Percentiles rank a stretch among this genome's conserved stretches.
phyloP scores from a whole-genome alignment of 2,797 vertebrate species.

The Clarias pachynema region DNA sequence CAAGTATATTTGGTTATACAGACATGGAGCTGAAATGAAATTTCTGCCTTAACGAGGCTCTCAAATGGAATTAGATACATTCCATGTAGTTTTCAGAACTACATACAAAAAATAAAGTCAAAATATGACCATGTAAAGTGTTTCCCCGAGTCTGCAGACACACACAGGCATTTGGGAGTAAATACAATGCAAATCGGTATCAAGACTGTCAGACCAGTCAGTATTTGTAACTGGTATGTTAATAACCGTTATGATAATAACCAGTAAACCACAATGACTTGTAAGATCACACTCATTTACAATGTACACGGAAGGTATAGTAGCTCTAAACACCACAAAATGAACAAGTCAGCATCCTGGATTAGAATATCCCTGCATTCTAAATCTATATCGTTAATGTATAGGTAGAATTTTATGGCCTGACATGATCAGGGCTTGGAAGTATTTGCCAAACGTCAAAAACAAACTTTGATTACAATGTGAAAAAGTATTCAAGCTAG shows the following conservation, averaged over 20 bases:
- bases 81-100: background rate
- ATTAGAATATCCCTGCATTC: background rate
- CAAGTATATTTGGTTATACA: background rate
- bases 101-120: background rate
- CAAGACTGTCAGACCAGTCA: background rate
- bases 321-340: background rate
- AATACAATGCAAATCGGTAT: background rate
- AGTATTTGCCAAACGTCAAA: background rate
- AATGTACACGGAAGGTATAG: background rate
- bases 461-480: background rate
- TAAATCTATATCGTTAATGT: background rate
- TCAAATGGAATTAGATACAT: background rate
- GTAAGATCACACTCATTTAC: background rate
- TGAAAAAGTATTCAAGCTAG: background rate
- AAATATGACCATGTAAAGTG: background rate
- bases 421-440: background rate
- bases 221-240: background rate
- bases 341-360: background rate
- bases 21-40: background rate
- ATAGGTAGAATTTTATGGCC: background rate
- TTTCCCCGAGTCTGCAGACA: background rate
- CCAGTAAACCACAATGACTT: background rate
- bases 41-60: background rate
- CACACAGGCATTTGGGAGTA: background rate
- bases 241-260: too few species aligned